Base-by-base conservation (phyloP, 2,113 vertebrate genomes). In the Neogale vison region DNA sequence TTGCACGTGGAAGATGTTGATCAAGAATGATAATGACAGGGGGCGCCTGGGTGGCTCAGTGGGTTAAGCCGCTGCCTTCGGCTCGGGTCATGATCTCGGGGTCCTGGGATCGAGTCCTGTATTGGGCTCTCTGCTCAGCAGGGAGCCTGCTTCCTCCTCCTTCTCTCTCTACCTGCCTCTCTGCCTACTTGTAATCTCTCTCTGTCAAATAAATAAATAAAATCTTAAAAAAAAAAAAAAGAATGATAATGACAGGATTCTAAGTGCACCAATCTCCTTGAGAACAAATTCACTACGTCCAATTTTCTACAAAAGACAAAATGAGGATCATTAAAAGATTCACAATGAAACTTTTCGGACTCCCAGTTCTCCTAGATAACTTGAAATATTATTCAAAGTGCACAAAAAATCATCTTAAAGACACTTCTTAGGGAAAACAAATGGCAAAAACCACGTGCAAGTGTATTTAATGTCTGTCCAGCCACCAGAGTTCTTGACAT, bases 321-420 rank as follows among this genome's bases (percentile, higher is more conserved):
- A 93, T 42, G n/a, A 95, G 26, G n/a, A 83, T 76, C 65, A 74
- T 88, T 91, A 76, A 84, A 92, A n/a, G 42, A 92, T 69, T 90
- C 61, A 57, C 39, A 52, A 34, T 24, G 26, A 21, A 65, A 93
- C 76, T 94, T 52, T 95, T 84, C n/a, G 23, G 42, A 80, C 24
- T 88, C 17, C 59, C 88, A 96, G 47, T 67, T 96, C 71, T 63
- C 76, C 79, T 63, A 69, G 47, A 69, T 77, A 95, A 93, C 39
- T 7, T 93, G 20, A 96, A 96, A 50, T 85, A 83, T 29, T 84
- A 96, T 79, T 83, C n/a, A 94, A 95, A 93, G 20, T 69, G 81
- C 29, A 95, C 29, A 95, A 20, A 83, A 82, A 81, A 83, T 69
- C 71, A 76, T 55, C 89, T 85, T 76, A 95, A 31, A 93, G 34